Evolutionary conservation across 2,797 vertebrate genomes (phyloP).

Genomic region (Anolis apletophallus): DNA sequence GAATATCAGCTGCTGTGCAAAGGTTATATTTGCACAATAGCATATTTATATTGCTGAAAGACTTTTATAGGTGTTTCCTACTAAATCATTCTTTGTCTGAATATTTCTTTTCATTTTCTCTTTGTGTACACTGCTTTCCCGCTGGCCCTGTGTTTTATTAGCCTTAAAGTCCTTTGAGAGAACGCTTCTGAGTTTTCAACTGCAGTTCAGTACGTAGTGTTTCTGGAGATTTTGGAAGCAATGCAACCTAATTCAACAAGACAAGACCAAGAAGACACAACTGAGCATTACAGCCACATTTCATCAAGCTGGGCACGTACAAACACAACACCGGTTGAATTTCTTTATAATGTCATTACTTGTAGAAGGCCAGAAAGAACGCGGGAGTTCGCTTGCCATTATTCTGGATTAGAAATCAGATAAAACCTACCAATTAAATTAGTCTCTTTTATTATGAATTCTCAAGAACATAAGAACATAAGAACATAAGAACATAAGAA

Average conservation of each 20-base stretch:
- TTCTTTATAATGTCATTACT: not conserved
- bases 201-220: not conserved
- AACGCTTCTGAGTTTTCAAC: not conserved
- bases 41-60: not conserved
- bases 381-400: not conserved
- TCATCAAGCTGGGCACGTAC: not conserved
- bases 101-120: not conserved
- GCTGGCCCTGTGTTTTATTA: not conserved
- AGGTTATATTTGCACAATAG: not conserved
- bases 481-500: too few relatives aligned
- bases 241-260: not conserved
- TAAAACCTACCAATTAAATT: not conserved
- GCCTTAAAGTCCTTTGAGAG: not conserved
- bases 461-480: too few relatives aligned
- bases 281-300: not conserved
- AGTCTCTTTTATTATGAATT: not conserved
- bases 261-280: not conserved
- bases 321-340: not conserved
- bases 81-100: not conserved
- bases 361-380: not conserved
- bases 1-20: not conserved
- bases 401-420: not conserved
- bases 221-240: not conserved
- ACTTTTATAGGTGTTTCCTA: not conserved
- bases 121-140: not conserved